Conservation (phyloP, 1,140 invertebrate species). For the Charaxes varanes region DNA sequence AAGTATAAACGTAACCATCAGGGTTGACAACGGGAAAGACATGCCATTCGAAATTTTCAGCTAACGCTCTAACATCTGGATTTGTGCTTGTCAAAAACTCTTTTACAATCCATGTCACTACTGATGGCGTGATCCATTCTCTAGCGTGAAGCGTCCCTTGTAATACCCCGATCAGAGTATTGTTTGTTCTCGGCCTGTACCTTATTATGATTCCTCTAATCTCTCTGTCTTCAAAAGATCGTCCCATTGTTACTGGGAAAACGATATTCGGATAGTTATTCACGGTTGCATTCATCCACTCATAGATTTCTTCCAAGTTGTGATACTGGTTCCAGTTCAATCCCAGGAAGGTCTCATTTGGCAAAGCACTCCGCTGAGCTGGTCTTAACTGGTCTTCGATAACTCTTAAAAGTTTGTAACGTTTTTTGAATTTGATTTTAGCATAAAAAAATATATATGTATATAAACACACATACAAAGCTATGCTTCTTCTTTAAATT, state of each 20-base stretch:
- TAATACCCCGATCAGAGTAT: constrained; percentile 46
- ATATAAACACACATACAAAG: background rate
- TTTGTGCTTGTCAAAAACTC: constrained; percentile 76
- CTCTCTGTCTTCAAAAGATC: constrained; percentile 76
- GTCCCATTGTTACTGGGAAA: constrained; percentile 72
- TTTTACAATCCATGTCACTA: constrained; percentile 81
- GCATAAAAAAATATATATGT: background rate
- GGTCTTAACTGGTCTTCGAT: constrained; percentile 44
- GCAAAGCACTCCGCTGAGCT: constrained; percentile 10
- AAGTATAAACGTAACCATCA: constrained; percentile 82
- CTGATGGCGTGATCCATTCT: constrained; percentile 86
- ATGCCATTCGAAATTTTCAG: constrained; percentile 78
- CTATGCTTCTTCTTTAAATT: too few relatives aligned
- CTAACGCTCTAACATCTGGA: constrained; percentile 63
- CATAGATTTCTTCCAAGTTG: constrained; percentile 61
- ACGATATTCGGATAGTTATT: constrained; percentile 62
- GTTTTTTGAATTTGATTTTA: background rate
- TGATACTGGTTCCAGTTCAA: constrained; percentile 69
- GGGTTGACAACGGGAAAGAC: constrained; percentile 79
- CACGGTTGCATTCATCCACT: constrained; percentile 67
- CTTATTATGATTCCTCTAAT: constrained; percentile 78
- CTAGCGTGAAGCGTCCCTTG: constrained; percentile 83
- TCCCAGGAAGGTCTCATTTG: constrained; percentile 27
- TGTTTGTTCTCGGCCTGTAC: constrained; percentile 49
- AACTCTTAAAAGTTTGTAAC: constrained; percentile 29